Percentiles rank a stretch among this genome's conserved stretches.
Evolutionary conservation across 2,113 vertebrate genomes (phyloP).

Genomic region (Chinchilla lanigera): DNA sequence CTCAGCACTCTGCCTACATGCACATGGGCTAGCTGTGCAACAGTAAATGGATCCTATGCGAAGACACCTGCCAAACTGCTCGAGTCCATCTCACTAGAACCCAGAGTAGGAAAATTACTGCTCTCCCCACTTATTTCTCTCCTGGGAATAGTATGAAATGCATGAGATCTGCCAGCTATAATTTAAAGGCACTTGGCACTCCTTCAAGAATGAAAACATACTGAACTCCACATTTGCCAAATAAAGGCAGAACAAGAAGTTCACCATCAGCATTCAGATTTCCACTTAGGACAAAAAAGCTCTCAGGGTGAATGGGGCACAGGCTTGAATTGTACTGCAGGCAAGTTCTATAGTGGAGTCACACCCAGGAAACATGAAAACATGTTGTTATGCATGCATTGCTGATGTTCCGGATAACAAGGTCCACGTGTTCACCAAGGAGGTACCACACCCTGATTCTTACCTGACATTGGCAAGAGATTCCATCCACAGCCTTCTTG

Average conservation of each 20-base stretch:
- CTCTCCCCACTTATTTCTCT: too few relatives aligned
- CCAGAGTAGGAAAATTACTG: too few relatives aligned
- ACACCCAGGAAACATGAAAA: background rate
- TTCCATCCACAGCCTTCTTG: background rate
- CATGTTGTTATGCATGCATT: too few relatives aligned
- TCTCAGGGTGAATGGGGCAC: background rate
- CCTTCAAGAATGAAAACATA: background rate
- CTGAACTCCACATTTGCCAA: background rate
- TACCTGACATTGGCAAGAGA: background rate
- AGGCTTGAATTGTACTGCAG: background rate
- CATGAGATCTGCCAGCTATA: too few relatives aligned
- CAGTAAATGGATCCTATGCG: too few relatives aligned
- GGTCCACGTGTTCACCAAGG: background rate
- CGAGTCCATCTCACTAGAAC: too few relatives aligned
- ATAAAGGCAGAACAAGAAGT: background rate
- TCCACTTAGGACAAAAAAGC: background rate
- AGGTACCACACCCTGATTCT: background rate
- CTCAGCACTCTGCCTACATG: too few relatives aligned
- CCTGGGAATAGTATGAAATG: too few relatives aligned
- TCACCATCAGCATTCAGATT: background rate
- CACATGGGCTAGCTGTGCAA: too few relatives aligned
- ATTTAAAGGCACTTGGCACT: too few relatives aligned
- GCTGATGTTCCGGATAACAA: background rate
- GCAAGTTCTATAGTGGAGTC: too few relatives aligned
- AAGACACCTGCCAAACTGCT: too few relatives aligned